Evolutionary conservation across 2,888 invertebrate genomes (phyloP), one percentile per base, ranked within the genome.

Genomic region (Andrena camellia): DNA sequence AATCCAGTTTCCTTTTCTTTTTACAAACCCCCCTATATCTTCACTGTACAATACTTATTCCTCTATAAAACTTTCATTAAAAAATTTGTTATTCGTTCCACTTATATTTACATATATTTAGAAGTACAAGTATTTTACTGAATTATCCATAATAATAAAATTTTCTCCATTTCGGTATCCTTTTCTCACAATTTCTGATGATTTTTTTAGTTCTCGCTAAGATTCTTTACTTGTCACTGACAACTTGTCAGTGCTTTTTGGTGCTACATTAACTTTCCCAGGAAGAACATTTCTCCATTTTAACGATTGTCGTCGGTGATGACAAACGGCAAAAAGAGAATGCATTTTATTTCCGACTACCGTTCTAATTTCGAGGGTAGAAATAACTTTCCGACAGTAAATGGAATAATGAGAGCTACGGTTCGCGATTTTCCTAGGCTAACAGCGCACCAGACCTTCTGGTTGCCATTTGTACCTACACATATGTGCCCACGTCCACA

Each of bases 381-480:
- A 76, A 83, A 82, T 84, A 84, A 84, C 72, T 79, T 79, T 69
- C 63, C 62, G 54, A n/a, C 62, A 64, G 59, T 66, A 83, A 72
- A 76, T 70, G 73, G 62, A 76, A 72, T 77, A 79, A 81, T 74
- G 80, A 73, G 73, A 66, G 69, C 35, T 26, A 70, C 10, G 78
- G 72, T 69, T 68, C 48, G 52, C 76, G 81, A 77, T 81, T 73
- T 74, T 72, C 78, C 75, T 57, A 48, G 52, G n/a, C 52, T 59
- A 78, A 78, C 78, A 78, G 77, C 67, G 8, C 48, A 20, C 23
- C 60, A 29, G 73, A 79, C 69, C 64, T 72, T 79, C 69, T 64
- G 42, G 10, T 48, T 42, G n/a, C 42, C 29, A 54, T 70, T 70
- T 42, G 31, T n/a, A 7, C 63, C 2, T 20, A 60, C 10, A 23